phyloP scores from a whole-genome alignment of 2,113 vertebrate species.

The Phyllostomus discolor region DNA sequence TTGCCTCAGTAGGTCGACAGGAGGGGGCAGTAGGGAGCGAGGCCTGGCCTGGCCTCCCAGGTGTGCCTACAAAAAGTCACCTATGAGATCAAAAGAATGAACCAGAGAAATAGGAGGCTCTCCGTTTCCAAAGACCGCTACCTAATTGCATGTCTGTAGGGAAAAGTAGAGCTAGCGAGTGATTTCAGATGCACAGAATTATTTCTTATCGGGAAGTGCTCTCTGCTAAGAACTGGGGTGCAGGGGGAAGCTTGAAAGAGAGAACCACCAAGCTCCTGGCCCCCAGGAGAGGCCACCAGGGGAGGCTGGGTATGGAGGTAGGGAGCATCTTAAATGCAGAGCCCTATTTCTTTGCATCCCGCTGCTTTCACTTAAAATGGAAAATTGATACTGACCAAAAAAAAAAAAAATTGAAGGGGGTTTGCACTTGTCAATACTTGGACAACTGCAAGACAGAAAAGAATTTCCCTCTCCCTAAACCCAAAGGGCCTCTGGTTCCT shows the following conservation, averaged over 20 bases:
- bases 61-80: background rate
- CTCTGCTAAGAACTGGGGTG: background rate
- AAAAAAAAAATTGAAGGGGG: background rate
- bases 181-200: background rate
- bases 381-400: background rate
- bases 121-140: background rate
- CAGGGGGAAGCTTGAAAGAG: background rate
- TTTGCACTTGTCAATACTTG: background rate
- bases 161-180: background rate
- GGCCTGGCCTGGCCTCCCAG: background rate
- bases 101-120: background rate
- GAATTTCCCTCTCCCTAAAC: background rate
- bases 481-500: background rate
- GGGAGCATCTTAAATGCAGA: background rate
- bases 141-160: background rate
- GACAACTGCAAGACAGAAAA: background rate
- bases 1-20: background rate
- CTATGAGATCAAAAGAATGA: background rate
- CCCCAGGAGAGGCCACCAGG: too few relatives aligned
- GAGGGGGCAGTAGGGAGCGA: background rate
- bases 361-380: background rate
- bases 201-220: background rate
- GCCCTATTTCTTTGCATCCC: background rate
- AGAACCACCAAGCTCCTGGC: background rate
- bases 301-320: rapidly evolving